phyloP scores from a whole-genome alignment of 2,888 invertebrate species.

The Chesias legatella region DNA sequence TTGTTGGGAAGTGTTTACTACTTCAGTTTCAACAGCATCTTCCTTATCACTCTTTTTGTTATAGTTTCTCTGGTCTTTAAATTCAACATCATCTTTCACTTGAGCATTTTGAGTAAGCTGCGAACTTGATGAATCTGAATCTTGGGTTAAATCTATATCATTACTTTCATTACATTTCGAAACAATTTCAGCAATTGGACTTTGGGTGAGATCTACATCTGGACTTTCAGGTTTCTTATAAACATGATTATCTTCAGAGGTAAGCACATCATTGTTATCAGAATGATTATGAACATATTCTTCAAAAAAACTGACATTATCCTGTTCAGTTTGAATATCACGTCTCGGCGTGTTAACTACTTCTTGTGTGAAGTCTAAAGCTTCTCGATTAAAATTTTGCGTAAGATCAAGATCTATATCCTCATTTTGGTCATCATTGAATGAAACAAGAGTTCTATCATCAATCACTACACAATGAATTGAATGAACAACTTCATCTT shows the following conservation, averaged over 20 bases:
- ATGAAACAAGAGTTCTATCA: background rate
- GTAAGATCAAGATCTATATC: slow-evolving; percentile 9
- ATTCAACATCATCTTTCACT: background rate
- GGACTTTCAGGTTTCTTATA: background rate
- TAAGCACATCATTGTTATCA: slow-evolving; percentile 21
- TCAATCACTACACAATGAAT: slow-evolving; percentile 18
- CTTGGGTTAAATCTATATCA: slow-evolving; percentile 57
- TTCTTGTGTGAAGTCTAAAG: slow-evolving; percentile 7
- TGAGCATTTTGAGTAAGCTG: slow-evolving; percentile 16
- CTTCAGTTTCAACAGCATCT: slow-evolving; percentile 4
- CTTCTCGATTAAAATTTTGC: slow-evolving; percentile 2
- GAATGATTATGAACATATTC: slow-evolving; percentile 49
- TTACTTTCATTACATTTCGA: slow-evolving; percentile 4
- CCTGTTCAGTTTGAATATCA: slow-evolving; percentile 6
- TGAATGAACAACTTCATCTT: slow-evolving; percentile 27
- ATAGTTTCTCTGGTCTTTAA: too few species aligned
- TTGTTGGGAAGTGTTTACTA: slow-evolving; percentile 17
- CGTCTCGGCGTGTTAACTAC: background rate
- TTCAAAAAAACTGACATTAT: slow-evolving; percentile 41
- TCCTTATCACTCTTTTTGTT: slow-evolving; percentile 1
- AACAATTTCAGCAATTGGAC: slow-evolving; percentile 1
- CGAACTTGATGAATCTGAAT: slow-evolving; percentile 33
- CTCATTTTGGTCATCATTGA: background rate
- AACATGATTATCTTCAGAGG: background rate
- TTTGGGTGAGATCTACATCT: slow-evolving; percentile 33